Evolutionary conservation across 2,113 vertebrate species (phyloP), one percentile per base, ranked within the genome.

Genomic region (Hiodon alosoides): DNA sequence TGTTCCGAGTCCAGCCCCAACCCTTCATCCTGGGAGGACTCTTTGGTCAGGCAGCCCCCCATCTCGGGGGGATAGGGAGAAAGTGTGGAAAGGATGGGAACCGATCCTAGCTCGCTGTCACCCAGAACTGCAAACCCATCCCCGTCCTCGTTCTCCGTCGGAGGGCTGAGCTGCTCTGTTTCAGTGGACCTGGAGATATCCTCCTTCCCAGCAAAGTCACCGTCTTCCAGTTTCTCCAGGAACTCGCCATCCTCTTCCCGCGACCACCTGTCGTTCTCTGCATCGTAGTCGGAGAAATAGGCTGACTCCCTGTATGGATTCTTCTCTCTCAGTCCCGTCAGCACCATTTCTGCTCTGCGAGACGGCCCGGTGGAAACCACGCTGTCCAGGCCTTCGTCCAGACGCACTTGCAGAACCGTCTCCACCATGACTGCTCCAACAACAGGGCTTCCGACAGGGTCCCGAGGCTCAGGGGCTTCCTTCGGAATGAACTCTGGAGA

Each of bases 201-300:
- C 3, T 75, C n/a, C 71, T 82, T 85, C 47, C 62, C 71, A 66
- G 77, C 76, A 14, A 83, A 55, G 9, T 79, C 74, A 11, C 64
- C 60, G 11, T 83, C 79, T 9, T 17, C 74, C 73, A 81, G 69
- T 70, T 76, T 82, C 50, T 80, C n/a, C 76, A 87, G 90, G 70
- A 90, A 89, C 11, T 74, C 79, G 66, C 84, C 83, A 72, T 83
- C 74, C 17, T 91, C 90, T 2, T 94, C 92, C 80, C 83, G 87
- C 58, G 91, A 83, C 74, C 90, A 88, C 7, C 85, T 89, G 76
- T 96, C 95, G 0, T 90, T 89, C 81, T 98, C 96, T 0, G 89
- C 47, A 5, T 98, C 97, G 31, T 94, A 94, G 85, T 99, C 97
- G 0, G 97, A 98, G 87, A 98, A 98, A 82, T 98, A 99, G 17